phyloP scores from a whole-genome alignment of 2,113 vertebrate genomes.

The Actinemys pallida region DNA sequence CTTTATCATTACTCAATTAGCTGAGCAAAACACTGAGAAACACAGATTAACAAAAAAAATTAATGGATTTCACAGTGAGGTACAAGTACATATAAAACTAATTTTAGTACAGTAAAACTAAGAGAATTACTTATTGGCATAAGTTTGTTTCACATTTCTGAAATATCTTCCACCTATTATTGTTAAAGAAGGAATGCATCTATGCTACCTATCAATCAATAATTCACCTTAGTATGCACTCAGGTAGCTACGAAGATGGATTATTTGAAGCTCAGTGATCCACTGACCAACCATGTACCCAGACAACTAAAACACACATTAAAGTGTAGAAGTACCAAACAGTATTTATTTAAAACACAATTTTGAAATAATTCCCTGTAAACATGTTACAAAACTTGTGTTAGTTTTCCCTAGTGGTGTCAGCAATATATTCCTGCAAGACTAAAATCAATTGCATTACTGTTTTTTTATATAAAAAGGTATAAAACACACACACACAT shows the following conservation, averaged over 20 bases:
- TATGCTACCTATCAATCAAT: slow-evolving; percentile 2
- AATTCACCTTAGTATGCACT: slow-evolving; percentile 21
- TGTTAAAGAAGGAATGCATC: slow-evolving; percentile 54
- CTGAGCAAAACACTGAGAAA: slow-evolving; percentile 53
- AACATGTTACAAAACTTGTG: slow-evolving; percentile 63
- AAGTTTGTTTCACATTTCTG: slow-evolving; percentile 70
- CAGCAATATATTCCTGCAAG: slow-evolving; percentile 54
- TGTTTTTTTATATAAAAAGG: neutral
- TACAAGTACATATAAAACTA: slow-evolving; percentile 62
- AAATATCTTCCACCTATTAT: slow-evolving; percentile 31
- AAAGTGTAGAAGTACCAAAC: slow-evolving; percentile 47
- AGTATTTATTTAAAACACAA: slow-evolving; percentile 41
- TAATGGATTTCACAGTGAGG: slow-evolving; percentile 78
- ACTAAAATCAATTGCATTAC: slow-evolving; percentile 31
- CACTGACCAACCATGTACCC: slow-evolving; percentile 15
- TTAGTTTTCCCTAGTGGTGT: slow-evolving; percentile 71
- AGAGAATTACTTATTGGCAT: slow-evolving; percentile 41
- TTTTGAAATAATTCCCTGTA: slow-evolving; percentile 62
- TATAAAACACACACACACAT: neutral
- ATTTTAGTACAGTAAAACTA: slow-evolving; percentile 67
- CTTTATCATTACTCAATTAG: slow-evolving; percentile 52
- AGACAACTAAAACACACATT: slow-evolving; percentile 11
- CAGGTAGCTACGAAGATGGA: slow-evolving; percentile 36
- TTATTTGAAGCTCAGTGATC: neutral
- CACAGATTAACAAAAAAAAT: slow-evolving; percentile 65